A percentile compares a stretch with the other conserved stretches of the same genome.
phyloP scores from a whole-genome alignment of 2,888 invertebrate species.

The Hyposoter dolosus region DNA sequence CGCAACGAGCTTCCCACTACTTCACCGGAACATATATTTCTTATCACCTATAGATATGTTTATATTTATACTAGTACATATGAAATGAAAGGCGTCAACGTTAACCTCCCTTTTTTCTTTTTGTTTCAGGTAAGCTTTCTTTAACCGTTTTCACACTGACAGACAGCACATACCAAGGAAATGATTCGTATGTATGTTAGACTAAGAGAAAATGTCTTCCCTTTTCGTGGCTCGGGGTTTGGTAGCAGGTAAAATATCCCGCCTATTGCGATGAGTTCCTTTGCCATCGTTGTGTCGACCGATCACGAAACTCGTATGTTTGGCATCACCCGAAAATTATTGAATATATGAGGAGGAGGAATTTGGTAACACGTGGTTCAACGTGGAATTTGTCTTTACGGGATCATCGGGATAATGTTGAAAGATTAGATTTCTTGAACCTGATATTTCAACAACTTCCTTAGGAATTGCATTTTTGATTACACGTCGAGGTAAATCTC shows the following conservation, averaged over 20 bases:
- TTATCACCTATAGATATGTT: background rate
- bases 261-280: slow-evolving; percentile 27
- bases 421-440: background rate
- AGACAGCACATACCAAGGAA: slow-evolving; percentile 11
- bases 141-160: slow-evolving; percentile 1
- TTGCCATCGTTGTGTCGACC: slow-evolving; percentile 35
- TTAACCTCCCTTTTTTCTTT: slow-evolving; percentile 53
- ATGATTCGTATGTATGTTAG: slow-evolving; percentile 27
- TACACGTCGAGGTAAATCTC: background rate
- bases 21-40: background rate
- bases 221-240: background rate
- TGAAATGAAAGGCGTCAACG: slow-evolving; percentile 45
- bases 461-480: background rate
- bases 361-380: background rate
- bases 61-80: slow-evolving; percentile 5
- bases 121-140: slow-evolving; percentile 72
- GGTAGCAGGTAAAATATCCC: slow-evolving; percentile 39
- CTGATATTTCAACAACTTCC: background rate
- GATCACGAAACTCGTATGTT: slow-evolving; percentile 28
- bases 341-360: background rate
- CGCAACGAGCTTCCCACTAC: slow-evolving; percentile 22
- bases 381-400: no score
- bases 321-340: background rate
- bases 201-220: background rate
- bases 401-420: background rate